These are phyloP conservation scores for Cathartes aura DNA, from an alignment of 2,113 vertebrate genomes.

Conservation along the genomic window DNA sequence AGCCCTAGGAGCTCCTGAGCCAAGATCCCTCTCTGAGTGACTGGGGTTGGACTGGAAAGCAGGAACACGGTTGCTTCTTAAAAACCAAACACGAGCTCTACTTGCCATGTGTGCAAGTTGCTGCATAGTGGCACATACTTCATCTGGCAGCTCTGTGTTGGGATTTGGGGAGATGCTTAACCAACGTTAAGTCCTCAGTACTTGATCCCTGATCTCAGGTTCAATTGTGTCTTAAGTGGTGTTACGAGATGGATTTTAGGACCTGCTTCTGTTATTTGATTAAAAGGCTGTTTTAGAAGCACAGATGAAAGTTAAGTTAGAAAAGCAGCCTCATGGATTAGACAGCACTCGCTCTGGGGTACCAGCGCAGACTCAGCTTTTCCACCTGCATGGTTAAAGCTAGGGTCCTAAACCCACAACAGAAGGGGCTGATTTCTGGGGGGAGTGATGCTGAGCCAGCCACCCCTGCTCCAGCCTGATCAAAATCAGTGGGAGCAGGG, in stretches of 20 bases:
- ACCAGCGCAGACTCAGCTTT: not conserved
- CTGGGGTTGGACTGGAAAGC: not conserved
- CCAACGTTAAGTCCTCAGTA: not conserved
- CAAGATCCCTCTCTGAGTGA: not conserved
- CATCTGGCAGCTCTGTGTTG: not conserved
- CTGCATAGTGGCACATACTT: fast-evolving
- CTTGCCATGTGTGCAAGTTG: not conserved
- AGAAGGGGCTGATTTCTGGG: not conserved
- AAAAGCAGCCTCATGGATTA: not conserved
- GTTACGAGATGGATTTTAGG: not conserved
- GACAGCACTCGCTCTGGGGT: not conserved
- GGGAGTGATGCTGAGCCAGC: not conserved
- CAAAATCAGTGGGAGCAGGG: not conserved
- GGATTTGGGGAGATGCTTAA: not conserved
- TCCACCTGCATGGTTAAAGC: not conserved
- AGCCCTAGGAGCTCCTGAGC: not conserved
- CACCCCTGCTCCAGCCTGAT: not conserved
- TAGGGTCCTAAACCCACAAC: not conserved
- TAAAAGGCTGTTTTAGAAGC: not conserved
- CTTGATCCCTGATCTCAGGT: not conserved
- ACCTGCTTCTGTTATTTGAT: not conserved
- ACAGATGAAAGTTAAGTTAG: not conserved
- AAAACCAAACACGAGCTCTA: not conserved
- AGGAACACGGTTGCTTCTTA: not conserved
- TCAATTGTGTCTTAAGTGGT: not conserved